Evolutionary conservation across 2,113 vertebrate species (phyloP), one percentile per base, ranked within the genome.

Genomic region (Ellobius talpinus): DNA sequence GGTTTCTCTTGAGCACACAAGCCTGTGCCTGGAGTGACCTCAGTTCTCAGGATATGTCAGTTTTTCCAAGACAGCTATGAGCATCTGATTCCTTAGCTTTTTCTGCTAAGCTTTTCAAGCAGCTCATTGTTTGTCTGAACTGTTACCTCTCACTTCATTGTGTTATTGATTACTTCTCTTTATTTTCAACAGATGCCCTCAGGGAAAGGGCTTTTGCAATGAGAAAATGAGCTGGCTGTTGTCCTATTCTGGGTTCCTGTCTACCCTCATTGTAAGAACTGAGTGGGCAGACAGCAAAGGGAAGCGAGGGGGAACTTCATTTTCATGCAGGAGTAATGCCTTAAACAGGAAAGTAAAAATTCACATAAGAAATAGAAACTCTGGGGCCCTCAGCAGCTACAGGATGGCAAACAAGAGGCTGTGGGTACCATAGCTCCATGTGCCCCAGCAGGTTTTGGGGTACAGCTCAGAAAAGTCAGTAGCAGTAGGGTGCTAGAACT

Each of bases 111-210:
- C 33, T 74, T 52, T 87, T n/a, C 61, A 50, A 61, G 77, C 63
- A 78, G 21, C 61, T 61, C 65, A 42, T 78, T 87, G 7, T 89
- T 92, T 86, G 81, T 70, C 74, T 58, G 63, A 93, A 45, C 68
- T 68, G 42, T 81, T 90, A 21, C 61, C 66, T 55, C 92, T 39
- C 76, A 79, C 74, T 14, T 74, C 47, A 29, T 66, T 50, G 23
- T 84, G 47, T 6, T 95, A 39, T 66, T 81, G 89, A 39, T 70
- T 87, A 39, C 36, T 39, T 84, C 45, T 84, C 45, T 85, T 95
- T 87, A 72, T 87, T 90, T 87, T 91, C 68, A 87, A 31, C 81
- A 94, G 47, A 82, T 77, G 24, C 29, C 13, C n/a, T 17, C 8
- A 45, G 47, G 58, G 86, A 66, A 93, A 84, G 45, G 31, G 36